Conservation (phyloP, 1,140 invertebrate genomes). For the Eufriesea mexicana region DNA sequence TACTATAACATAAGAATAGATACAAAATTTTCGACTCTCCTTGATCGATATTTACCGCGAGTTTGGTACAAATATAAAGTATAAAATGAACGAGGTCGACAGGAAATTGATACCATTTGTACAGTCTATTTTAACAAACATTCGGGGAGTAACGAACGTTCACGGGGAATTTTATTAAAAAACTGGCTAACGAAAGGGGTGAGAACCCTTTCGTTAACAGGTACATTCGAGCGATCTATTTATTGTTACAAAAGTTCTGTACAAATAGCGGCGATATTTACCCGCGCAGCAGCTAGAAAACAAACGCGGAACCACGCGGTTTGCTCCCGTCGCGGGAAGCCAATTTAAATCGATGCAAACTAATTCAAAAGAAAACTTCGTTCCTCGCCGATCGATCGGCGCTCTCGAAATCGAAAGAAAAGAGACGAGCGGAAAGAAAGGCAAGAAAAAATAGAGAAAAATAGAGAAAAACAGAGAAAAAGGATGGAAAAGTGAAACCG, state of each 20-base stretch:
- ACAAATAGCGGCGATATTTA: not conserved
- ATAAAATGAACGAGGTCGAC: not conserved
- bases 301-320: not conserved
- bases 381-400: not conserved
- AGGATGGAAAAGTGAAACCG: not conserved
- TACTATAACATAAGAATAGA: too few relatives aligned
- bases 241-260: not conserved
- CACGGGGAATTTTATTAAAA: not conserved
- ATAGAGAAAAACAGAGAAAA: not conserved
- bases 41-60: too few relatives aligned
- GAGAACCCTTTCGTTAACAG: not conserved
- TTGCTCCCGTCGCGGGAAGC: not conserved
- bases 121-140: not conserved
- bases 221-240: not conserved
- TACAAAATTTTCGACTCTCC: too few relatives aligned
- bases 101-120: not conserved
- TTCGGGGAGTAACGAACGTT: not conserved
- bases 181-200: not conserved
- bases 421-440: not conserved
- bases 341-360: slow-evolving; percentile 18
- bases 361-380: slow-evolving; percentile 30
- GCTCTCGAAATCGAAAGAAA: not conserved
- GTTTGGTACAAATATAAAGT: too few relatives aligned
- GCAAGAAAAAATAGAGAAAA: not conserved
- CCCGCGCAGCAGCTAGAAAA: not conserved